Evolutionary conservation across 2,888 invertebrate genomes (phyloP).

Genomic region (Biston betularia): DNA sequence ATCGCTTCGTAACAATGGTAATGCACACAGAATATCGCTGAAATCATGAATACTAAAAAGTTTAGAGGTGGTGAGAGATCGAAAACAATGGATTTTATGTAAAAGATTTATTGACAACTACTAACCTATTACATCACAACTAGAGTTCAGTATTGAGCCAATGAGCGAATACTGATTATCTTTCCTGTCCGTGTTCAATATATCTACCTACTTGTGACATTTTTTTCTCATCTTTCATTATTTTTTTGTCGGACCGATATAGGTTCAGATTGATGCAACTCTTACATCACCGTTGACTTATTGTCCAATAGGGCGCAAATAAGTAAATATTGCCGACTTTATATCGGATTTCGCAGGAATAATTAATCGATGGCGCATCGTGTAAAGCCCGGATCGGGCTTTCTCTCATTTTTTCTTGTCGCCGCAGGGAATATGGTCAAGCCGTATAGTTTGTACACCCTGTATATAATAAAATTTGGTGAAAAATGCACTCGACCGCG

Average conservation of each 20-base stretch:
- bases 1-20: conserved; percentile 50
- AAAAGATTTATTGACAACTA: conserved; percentile 25
- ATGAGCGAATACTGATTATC: conserved; percentile 22
- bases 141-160: conserved; percentile 22
- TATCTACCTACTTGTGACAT: conserved; percentile 4
- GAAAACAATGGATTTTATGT: conserved; percentile 25
- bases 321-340: conserved; percentile 43
- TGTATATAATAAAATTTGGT: conserved; percentile 74
- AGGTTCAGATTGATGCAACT: conserved; percentile 43
- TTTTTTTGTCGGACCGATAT: conserved; percentile 21
- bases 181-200: conserved; percentile 9
- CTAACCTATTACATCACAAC: conserved; percentile 24
- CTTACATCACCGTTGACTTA: conserved; percentile 45
- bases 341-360: conserved; percentile 43
- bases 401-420: conserved; percentile 39
- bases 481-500: conserved; percentile 78
- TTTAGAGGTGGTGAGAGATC: conserved; percentile 25
- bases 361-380: conserved; percentile 40
- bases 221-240: conserved; percentile 16
- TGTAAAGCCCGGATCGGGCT: conserved; percentile 38
- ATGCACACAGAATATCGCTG: conserved; percentile 44
- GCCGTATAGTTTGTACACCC: conserved; percentile 56
- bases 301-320: conserved; percentile 42
- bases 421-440: conserved; percentile 31
- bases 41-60: conserved; percentile 48